These are phyloP conservation scores for Festucalex cinctus DNA, from an alignment of 2,113 vertebrate species.

Conservation along the genomic window DNA sequence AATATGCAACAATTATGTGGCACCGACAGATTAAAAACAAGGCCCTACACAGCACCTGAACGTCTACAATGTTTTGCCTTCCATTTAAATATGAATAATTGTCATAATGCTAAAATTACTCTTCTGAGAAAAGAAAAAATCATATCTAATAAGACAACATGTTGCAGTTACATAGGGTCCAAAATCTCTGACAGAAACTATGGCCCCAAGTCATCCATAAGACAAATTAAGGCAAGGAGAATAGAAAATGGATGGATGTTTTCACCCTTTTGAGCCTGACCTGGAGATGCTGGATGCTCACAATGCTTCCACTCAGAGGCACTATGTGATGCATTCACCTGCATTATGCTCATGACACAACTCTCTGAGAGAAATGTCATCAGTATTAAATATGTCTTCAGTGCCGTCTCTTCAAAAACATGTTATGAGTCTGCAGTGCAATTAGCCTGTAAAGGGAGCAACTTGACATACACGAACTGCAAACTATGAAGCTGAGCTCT, in stretches of 20 bases:
- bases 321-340: neutral
- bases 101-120: too few relatives aligned
- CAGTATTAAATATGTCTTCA: neutral
- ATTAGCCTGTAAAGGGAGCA: neutral
- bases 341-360: neutral
- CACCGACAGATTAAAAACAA: neutral
- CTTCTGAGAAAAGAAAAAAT: too few relatives aligned
- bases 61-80: neutral
- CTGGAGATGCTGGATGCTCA: neutral
- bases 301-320: neutral
- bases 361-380: neutral
- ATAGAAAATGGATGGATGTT: neutral
- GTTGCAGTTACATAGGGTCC: too few relatives aligned
- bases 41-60: neutral
- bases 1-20: neutral
- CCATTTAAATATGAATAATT: neutral
- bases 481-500: constrained; percentile 11
- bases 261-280: neutral
- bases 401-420: constrained; percentile 32
- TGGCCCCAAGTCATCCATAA: neutral
- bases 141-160: too few relatives aligned
- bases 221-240: neutral
- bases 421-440: constrained; percentile 20
- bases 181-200: too few relatives aligned
- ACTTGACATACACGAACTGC: constrained; percentile 19